Conservation (phyloP, 2,888 invertebrate species). For the Stenolophus ochropezus region DNA sequence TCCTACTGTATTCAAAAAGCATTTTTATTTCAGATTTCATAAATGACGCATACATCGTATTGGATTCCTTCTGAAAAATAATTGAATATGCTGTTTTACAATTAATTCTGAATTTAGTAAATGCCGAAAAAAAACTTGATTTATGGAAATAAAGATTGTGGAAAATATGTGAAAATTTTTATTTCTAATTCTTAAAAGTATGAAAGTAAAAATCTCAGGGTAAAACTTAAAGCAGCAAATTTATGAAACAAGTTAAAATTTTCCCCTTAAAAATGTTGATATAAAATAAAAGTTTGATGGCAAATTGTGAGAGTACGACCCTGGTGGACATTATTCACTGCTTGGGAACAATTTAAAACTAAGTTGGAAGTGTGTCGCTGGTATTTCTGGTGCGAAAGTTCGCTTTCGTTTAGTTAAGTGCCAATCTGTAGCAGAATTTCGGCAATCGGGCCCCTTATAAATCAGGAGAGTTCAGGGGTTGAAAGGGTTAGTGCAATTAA, state of each 20-base stretch:
- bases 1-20: no score
- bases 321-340: slow-evolving; percentile 42
- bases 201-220: not conserved
- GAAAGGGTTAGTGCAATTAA: slow-evolving; percentile 47
- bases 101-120: no score
- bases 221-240: slow-evolving; percentile 14
- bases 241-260: slow-evolving; percentile 41
- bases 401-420: slow-evolving; percentile 46
- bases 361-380: slow-evolving; percentile 43
- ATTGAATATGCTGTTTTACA: no score
- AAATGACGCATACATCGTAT: no score
- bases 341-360: slow-evolving; percentile 40
- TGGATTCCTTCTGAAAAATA: no score
- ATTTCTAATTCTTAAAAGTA: not conserved
- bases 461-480: not conserved
- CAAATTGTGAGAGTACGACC: slow-evolving; percentile 1
- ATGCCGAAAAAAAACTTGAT: no score
- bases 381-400: slow-evolving; percentile 26
- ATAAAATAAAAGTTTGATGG: slow-evolving; percentile 33
- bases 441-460: slow-evolving; percentile 27
- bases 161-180: no score
- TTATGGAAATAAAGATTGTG: no score
- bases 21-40: no score
- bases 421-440: slow-evolving; percentile 44
- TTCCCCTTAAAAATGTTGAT: slow-evolving; percentile 34